Percentiles rank a stretch among this genome's conserved stretches.
These are phyloP conservation scores for Drosophila subobscura DNA, from an alignment of 1,140 invertebrate species.

Conservation along the genomic window DNA sequence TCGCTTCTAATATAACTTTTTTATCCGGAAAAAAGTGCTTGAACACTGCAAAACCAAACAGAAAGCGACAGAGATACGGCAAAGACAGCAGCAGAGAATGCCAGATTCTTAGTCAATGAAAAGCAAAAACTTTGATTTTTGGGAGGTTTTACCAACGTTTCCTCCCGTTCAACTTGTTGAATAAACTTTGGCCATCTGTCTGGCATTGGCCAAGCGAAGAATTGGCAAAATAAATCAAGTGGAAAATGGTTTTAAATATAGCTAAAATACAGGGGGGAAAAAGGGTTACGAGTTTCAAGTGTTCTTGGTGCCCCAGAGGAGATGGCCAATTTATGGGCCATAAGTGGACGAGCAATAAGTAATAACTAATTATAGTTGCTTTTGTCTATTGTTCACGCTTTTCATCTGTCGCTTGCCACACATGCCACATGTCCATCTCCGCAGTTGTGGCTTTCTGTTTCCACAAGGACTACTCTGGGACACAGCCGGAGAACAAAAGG, in stretches of 20 bases:
- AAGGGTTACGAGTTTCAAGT: too few species aligned
- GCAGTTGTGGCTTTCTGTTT: background rate
- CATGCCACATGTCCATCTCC: too few species aligned
- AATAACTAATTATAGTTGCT: background rate
- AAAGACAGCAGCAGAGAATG: slow-evolving; percentile 3
- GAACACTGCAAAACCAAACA: background rate
- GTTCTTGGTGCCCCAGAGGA: background rate
- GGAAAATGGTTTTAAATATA: background rate
- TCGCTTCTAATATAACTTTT: too few species aligned
- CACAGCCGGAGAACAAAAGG: slow-evolving; percentile 14
- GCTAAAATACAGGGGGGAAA: too few species aligned
- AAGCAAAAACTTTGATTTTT: slow-evolving; percentile 30
- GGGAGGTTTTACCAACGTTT: background rate
- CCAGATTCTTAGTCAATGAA: slow-evolving; percentile 39
- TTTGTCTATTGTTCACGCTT: background rate
- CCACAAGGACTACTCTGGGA: background rate
- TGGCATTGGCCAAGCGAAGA: too few species aligned
- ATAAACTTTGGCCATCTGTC: slow-evolving; percentile 8
- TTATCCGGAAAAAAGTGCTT: too few species aligned
- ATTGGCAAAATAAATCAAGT: background rate
- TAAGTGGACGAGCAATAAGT: slow-evolving; percentile 23
- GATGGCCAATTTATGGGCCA: background rate
- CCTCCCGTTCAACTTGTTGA: slow-evolving; percentile 2
- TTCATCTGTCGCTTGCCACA: slow-evolving; percentile 9
- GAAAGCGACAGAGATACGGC: background rate